Percentiles rank a stretch among this genome's conserved stretches.
Conservation (phyloP, 2,113 vertebrate genomes). For the Pteropus alecto region DNA sequence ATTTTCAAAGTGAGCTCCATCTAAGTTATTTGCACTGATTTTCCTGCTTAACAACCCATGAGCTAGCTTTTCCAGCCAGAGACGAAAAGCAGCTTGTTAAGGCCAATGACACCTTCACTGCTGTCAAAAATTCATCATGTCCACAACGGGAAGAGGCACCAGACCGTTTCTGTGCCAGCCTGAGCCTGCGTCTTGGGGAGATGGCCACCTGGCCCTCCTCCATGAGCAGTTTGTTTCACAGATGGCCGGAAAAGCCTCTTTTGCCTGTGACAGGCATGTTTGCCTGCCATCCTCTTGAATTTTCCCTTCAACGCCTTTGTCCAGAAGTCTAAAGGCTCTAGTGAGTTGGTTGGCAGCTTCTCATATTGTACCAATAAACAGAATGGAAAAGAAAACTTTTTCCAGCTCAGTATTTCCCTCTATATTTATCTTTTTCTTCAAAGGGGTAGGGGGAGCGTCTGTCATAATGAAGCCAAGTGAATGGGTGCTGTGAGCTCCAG, state of each 20-base stretch:
- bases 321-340: neutral
- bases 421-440: neutral
- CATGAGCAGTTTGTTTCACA: neutral
- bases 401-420: neutral
- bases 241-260: neutral
- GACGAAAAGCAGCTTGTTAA: constrained; percentile 4
- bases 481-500: neutral
- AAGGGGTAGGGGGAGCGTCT: neutral
- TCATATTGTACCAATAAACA: constrained; percentile 16
- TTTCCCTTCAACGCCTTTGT: neutral
- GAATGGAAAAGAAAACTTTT: neutral
- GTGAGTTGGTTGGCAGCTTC: neutral
- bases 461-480: neutral
- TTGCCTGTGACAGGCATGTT: neutral
- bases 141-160: neutral
- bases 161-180: neutral
- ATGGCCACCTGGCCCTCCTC: neutral
- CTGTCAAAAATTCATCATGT: neutral
- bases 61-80: constrained; percentile 36
- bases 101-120: constrained; percentile 6
- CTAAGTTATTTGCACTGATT: neutral
- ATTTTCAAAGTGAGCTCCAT: neutral
- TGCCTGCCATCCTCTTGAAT: neutral
- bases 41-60: constrained; percentile 45
- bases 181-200: neutral